Evolutionary conservation across 2,888 invertebrate species (phyloP).

Genomic region (Cerceris rybyensis): DNA sequence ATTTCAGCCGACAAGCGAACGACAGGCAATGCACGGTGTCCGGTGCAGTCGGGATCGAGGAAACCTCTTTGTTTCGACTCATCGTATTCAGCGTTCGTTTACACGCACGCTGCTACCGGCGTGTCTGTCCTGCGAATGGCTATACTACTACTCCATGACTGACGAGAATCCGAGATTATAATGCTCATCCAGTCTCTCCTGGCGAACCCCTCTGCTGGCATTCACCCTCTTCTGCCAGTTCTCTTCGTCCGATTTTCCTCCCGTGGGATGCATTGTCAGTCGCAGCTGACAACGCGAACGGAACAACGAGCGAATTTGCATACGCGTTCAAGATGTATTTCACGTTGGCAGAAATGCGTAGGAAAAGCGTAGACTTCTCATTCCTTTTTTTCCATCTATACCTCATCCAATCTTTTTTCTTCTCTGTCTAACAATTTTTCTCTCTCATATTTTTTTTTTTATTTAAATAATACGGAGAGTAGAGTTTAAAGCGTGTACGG

Average conservation of each 20-base stretch:
- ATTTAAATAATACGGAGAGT: constrained; percentile 1
- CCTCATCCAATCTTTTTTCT: not conserved
- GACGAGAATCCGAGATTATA: constrained; percentile 41
- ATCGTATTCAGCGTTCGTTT: constrained; percentile 32
- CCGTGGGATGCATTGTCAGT: constrained; percentile 48
- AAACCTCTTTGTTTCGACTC: constrained; percentile 24
- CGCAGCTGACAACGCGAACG: constrained; percentile 55
- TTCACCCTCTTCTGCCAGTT: not conserved
- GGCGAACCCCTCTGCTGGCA: not conserved
- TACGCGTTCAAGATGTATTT: constrained; percentile 49
- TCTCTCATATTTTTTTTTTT: constrained; percentile 16
- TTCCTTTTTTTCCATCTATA: not conserved
- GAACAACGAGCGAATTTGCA: constrained; percentile 51
- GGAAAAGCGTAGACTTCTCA: not conserved
- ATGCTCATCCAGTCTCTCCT: constrained; percentile 27
- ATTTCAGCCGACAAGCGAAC: constrained; percentile 48
- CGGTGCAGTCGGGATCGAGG: not conserved
- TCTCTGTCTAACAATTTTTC: not conserved
- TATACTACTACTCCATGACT: constrained; percentile 25
- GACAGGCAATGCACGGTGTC: constrained; percentile 9
- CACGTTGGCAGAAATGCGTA: constrained; percentile 10
- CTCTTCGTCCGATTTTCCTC: constrained; percentile 22
- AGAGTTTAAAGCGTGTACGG: too few relatives aligned
- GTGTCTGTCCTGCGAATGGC: constrained; percentile 2
- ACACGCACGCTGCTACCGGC: not conserved